Evolutionary conservation across 2,888 invertebrate species (phyloP), one percentile per base, ranked within the genome.

Genomic region (Polyploca ridens): DNA sequence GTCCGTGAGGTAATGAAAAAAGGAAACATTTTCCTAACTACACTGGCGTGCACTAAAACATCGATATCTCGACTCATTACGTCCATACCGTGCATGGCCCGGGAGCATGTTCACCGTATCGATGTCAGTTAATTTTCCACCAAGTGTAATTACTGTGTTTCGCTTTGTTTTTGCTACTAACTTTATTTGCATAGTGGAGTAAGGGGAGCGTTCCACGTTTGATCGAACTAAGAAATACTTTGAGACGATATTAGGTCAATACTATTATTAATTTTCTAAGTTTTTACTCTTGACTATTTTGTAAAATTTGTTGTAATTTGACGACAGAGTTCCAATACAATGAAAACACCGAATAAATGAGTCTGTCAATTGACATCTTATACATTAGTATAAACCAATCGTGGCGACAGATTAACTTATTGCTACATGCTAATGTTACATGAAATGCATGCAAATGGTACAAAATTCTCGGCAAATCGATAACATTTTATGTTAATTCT

Each of bases 101-200:
- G 71, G 70, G 76, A 79, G 83, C 90, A 86, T 89, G 90, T 90
- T 82, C 83, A 67, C 84, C 82, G 86, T 93, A 93, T 93, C 93
- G 88, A 88, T 87, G 91, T 88, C 90, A 88, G 91, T 93, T 93
- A 93, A 93, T 93, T 93, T 93, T 88, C 91, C 89, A 87, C 88
- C 88, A 88, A 87, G 90, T 91, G 93, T 92, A 93, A 93, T 93
- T 93, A 93, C 92, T 88, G 87, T 85, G 90, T 85, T 88, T 88
- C 86, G 86, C 93, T 93, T 93, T 93, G 92, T 93, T 93, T 93
- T 93, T 93, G 93, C 92, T 90, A 89, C 90, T 86, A 88, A 91
- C 93, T 93, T 91, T 93, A 93, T 93, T 93, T 93, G 93, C 93
- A 93, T 93, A 92, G 89, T 82, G 81, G 77, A 77, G 85, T 83